These are phyloP conservation scores for Ridgeia piscesae DNA, from an alignment of 1,140 invertebrate species.

Conservation along the genomic window DNA sequence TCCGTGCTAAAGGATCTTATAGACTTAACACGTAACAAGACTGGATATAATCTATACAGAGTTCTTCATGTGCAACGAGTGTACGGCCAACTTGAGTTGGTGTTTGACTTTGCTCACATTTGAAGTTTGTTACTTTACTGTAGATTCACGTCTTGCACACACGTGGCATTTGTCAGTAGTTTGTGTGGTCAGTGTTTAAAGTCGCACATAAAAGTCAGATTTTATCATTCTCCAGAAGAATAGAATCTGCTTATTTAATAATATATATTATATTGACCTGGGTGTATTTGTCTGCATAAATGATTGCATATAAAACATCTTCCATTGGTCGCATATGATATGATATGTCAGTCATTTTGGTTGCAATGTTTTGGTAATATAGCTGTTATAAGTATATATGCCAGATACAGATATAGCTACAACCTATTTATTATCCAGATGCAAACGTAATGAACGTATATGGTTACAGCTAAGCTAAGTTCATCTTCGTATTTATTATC, in stretches of 20 bases:
- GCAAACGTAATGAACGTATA: background rate
- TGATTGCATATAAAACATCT: background rate
- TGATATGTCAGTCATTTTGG: background rate
- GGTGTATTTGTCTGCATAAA: background rate
- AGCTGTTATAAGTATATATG: background rate
- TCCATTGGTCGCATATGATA: background rate
- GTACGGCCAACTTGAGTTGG: background rate
- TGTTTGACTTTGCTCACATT: background rate
- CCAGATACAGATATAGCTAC: background rate
- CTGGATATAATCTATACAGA: background rate
- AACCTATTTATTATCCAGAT: background rate
- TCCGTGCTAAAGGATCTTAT: background rate
- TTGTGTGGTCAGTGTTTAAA: background rate
- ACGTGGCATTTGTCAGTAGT: background rate
- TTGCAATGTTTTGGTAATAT: background rate
- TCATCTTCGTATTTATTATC: slow-evolving; percentile 2
- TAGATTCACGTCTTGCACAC: background rate
- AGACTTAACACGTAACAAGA: background rate
- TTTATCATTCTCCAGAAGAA: too few species aligned
- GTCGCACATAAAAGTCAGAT: too few species aligned
- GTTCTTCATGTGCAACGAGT: background rate
- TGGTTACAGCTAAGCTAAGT: background rate
- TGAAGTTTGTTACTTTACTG: background rate
- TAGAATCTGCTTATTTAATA: too few species aligned
- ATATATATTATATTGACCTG: too few species aligned